Percentiles rank a stretch among this genome's conserved stretches.
These are phyloP conservation scores for Drosophila parthenogenetica DNA, from an alignment of 2,888 invertebrate genomes.

Conservation along the genomic window DNA sequence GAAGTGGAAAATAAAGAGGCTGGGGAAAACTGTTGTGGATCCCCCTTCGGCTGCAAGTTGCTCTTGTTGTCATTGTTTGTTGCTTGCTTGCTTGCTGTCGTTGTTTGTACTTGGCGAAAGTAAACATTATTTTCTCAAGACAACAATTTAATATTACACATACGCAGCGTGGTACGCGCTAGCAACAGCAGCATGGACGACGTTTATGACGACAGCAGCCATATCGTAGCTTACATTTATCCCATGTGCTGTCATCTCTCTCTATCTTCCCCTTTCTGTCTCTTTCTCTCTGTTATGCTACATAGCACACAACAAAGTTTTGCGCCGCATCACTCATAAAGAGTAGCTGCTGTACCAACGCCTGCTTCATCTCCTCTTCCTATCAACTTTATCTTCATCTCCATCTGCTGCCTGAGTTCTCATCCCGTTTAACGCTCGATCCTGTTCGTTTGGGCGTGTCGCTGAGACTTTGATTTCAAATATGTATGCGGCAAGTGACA, in stretches of 20 bases:
- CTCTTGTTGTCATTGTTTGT: conserved; percentile 47
- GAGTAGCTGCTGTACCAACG: conserved; percentile 29
- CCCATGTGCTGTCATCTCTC: conserved; percentile 24
- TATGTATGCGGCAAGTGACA: conserved; percentile 29
- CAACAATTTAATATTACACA: conserved; percentile 78
- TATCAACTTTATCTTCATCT: neutral
- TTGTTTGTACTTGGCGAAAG: conserved; percentile 62
- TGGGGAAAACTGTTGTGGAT: conserved; percentile 6
- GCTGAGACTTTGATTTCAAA: conserved; percentile 47
- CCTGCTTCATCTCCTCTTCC: neutral
- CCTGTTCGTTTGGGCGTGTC: conserved; percentile 44
- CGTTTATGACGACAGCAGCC: conserved; percentile 59
- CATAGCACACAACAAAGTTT: conserved; percentile 57
- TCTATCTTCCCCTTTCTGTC: neutral
- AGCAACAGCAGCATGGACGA: conserved; percentile 21
- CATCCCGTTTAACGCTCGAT: conserved; percentile 24
- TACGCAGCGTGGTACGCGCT: conserved; percentile 62
- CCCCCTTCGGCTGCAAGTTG: conserved; percentile 29
- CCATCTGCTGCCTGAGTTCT: neutral
- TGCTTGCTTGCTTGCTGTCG: conserved; percentile 26
- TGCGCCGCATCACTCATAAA: conserved; percentile 66
- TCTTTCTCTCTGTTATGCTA: conserved; percentile 4
- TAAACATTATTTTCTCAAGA: conserved; percentile 77
- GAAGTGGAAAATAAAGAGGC: neutral
- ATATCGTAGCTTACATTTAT: conserved; percentile 53